phyloP scores from a whole-genome alignment of 2,888 invertebrate species.

The Mactromeris polynyma region DNA sequence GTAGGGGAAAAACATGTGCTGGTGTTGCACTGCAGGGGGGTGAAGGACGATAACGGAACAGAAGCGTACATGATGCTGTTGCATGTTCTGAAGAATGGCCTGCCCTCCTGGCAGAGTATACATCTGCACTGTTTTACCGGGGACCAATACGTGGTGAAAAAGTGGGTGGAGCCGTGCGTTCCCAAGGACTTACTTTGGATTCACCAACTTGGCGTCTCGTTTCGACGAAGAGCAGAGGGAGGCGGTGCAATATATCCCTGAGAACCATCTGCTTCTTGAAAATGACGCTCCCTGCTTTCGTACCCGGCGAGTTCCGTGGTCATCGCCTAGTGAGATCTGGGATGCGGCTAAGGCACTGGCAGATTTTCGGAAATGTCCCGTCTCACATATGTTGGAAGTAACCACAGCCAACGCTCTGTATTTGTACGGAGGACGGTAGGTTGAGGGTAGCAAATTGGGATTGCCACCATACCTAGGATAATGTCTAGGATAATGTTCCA shows the following conservation, averaged over 20 bases:
- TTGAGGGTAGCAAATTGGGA: no score
- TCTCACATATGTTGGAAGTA: no score
- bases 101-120: conserved; percentile 23
- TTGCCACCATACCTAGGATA: no score
- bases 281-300: no score
- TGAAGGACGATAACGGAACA: conserved; percentile 43
- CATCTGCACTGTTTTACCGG: conserved; percentile 47
- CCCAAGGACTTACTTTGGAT: conserved; percentile 35
- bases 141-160: conserved; percentile 22
- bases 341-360: no score
- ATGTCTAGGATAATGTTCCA: no score
- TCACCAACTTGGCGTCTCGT: conserved; percentile 5
- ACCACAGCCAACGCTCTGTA: no score
- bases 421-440: no score
- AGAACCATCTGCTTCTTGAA: neutral
- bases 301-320: no score
- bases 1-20: conserved; percentile 38
- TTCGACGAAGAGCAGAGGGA: conserved; percentile 27
- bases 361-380: no score
- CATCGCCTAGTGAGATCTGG: no score
- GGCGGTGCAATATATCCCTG: neutral
- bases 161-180: conserved; percentile 45
- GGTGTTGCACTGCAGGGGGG: conserved; percentile 48
- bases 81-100: conserved; percentile 12
- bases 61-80: conserved; percentile 42